These are phyloP conservation scores for Schizopygopsis malacanthus DNA, from an alignment of 2,797 vertebrate genomes.

Conservation along the genomic window DNA sequence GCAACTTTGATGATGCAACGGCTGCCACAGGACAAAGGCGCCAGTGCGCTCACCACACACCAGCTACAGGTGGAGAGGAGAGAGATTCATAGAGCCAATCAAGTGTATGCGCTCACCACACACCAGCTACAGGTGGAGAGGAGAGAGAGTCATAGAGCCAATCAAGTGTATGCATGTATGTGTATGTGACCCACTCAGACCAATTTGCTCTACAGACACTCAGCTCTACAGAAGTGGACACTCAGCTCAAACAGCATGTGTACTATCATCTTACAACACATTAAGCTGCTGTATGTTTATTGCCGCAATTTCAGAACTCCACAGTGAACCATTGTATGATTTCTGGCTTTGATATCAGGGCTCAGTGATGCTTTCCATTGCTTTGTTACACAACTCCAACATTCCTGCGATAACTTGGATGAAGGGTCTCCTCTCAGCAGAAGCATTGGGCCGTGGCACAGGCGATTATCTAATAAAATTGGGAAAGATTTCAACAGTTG, in stretches of 20 bases:
- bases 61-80: no score
- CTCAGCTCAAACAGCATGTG: neutral
- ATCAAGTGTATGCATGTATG: no score
- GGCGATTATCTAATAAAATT: conserved; percentile 60
- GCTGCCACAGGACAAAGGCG: no score
- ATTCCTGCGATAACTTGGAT: conserved; percentile 63
- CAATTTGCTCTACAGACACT: no score
- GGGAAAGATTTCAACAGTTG: conserved; percentile 53
- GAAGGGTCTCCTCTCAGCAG: conserved; percentile 45
- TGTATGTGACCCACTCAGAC: no score
- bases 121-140: no score
- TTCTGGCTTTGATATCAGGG: conserved; percentile 22
- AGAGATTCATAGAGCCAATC: no score
- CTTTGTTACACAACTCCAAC: conserved; percentile 61
- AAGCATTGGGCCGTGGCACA: conserved; percentile 50
- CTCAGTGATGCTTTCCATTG: conserved; percentile 56
- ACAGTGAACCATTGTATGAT: neutral
- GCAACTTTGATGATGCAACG: no score
- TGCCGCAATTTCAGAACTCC: neutral
- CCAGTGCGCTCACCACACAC: no score
- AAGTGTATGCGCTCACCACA: no score
- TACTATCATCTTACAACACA: neutral
- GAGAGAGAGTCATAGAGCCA: no score
- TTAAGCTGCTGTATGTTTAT: neutral
- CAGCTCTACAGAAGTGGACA: no score